A percentile compares a stretch with the other conserved stretches of the same genome.
These are phyloP conservation scores for Allacma fusca DNA, from an alignment of 2,888 invertebrate genomes.

Conservation along the genomic window DNA sequence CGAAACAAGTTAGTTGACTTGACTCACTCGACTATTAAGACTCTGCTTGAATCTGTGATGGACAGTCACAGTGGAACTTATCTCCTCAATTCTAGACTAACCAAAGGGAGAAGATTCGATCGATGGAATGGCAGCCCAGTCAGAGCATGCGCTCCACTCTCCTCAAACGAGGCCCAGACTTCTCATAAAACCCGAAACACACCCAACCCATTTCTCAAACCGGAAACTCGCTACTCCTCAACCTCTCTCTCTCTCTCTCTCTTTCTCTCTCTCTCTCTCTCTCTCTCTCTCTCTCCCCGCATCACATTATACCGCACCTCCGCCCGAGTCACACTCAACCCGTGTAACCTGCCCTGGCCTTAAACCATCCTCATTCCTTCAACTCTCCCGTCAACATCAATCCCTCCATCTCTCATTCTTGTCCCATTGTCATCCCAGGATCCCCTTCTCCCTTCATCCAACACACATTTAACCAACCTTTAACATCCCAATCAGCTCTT, in stretches of 20 bases:
- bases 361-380: no score
- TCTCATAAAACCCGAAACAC: constrained; percentile 30
- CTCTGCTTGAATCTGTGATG: constrained; percentile 30
- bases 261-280: neutral
- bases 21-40: constrained; percentile 33
- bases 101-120: constrained; percentile 37
- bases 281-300: neutral
- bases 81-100: constrained; percentile 25
- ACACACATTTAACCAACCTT: no score
- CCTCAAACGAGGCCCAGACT: constrained; percentile 25
- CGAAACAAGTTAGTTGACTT: constrained; percentile 39
- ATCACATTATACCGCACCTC: no score
- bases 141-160: constrained; percentile 15
- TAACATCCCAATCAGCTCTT: no score
- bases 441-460: no score
- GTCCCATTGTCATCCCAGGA: no score
- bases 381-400: no score
- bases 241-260: neutral
- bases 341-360: no score
- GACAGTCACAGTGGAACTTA: constrained; percentile 24
- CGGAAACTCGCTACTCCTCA: neutral
- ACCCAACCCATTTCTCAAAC: constrained; percentile 24
- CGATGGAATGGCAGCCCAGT: constrained; percentile 42
- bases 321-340: no score
- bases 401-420: no score